A percentile compares a stretch with the other conserved stretches of the same genome.
phyloP scores from a whole-genome alignment of 2,888 invertebrate genomes.

The Aquatica leii region DNA sequence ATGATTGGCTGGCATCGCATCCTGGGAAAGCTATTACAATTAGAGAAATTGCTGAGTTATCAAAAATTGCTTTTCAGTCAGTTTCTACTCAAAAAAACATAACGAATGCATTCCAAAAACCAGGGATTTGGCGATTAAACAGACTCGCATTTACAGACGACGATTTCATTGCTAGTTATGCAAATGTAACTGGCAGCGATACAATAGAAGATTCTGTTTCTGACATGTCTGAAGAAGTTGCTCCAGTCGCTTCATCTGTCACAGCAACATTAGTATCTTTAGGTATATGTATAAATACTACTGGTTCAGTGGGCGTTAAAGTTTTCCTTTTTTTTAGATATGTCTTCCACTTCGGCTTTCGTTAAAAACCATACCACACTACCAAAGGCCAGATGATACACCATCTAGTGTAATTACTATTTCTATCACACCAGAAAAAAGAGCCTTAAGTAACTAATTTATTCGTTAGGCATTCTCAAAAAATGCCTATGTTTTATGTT shows the following conservation, averaged over 20 bases:
- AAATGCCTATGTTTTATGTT: not conserved
- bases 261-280: not conserved
- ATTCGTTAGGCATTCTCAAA: too few species aligned
- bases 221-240: too few species aligned
- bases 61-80: conserved; percentile 22
- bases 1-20: conserved; percentile 44
- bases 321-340: too few species aligned
- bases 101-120: conserved; percentile 37
- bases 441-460: too few species aligned
- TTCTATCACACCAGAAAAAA: too few species aligned
- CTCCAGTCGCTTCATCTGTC: too few species aligned
- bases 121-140: conserved; percentile 40
- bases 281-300: not conserved
- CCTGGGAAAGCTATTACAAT: conserved; percentile 46
- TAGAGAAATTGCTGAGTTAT: conserved; percentile 24
- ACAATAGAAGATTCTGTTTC: not conserved
- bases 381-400: too few species aligned
- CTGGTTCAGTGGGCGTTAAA: too few species aligned
- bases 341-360: too few species aligned
- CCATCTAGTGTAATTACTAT: too few species aligned
- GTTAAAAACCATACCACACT: too few species aligned
- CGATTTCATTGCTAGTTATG: conserved; percentile 32
- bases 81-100: conserved; percentile 36
- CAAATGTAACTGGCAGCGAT: not conserved
- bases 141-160: conserved; percentile 30